A percentile compares a stretch with the other conserved stretches of the same genome.
Conservation (phyloP, 2,888 invertebrate genomes). For the Hofmannophila pseudospretella region DNA sequence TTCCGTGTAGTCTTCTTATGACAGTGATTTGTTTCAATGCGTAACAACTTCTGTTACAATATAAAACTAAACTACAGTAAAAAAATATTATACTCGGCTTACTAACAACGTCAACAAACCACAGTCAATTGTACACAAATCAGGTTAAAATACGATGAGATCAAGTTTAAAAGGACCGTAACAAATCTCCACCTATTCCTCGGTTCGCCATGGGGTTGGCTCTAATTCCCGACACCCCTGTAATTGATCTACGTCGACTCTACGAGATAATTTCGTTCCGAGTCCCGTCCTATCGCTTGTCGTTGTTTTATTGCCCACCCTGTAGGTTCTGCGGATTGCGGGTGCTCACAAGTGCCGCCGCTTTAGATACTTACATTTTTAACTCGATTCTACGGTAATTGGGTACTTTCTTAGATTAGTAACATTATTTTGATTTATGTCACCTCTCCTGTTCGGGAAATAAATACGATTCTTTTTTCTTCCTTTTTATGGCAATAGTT, state of each 20-base stretch:
- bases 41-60: too few relatives aligned
- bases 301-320: conserved; percentile 32
- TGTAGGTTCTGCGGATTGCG: conserved; percentile 24
- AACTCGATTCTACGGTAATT: conserved; percentile 3
- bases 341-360: conserved; percentile 24
- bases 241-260: conserved; percentile 43
- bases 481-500: too few relatives aligned
- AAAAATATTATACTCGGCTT: too few relatives aligned
- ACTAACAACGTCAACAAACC: too few relatives aligned
- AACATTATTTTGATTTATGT: conserved; percentile 2
- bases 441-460: too few relatives aligned
- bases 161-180: conserved; percentile 25
- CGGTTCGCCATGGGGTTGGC: conserved; percentile 26
- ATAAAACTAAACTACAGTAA: too few relatives aligned
- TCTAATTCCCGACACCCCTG: conserved; percentile 39
- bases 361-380: conserved; percentile 20
- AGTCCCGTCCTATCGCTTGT: conserved; percentile 35
- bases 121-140: too few relatives aligned
- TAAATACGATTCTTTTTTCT: too few relatives aligned
- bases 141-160: conserved; percentile 16
- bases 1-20: too few relatives aligned
- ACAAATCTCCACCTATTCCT: conserved; percentile 44
- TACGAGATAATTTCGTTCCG: conserved; percentile 43
- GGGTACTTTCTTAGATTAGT: conserved; percentile 4
- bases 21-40: too few relatives aligned